Evolutionary conservation across 2,888 invertebrate species (phyloP), one percentile per base, ranked within the genome.

Genomic region (Drosophila neutralis): DNA sequence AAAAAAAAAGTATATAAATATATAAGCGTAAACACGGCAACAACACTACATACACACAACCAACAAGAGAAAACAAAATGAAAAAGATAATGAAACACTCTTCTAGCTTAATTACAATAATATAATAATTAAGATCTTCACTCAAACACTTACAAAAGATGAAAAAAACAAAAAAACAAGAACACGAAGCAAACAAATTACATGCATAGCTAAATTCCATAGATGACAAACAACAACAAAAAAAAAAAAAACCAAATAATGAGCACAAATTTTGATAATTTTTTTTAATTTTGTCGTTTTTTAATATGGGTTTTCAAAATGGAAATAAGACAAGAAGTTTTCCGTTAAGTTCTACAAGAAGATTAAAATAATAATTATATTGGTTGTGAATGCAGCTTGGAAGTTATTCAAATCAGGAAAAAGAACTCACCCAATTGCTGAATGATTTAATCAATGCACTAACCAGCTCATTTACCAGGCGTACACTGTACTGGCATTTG

Each of bases 51-150:
- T 27, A 61, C 42, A 73, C 56, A 63, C 40, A 53, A 70, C 64
- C 64, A 65, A 56, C 57, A 57, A 69, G 33, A 35, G 21, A 45
- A 24, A 42, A 62, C 24, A 36, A 60, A 76, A 78, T 51, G 35
- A 53, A 59, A 63, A 70, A 66, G 48, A 61, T 24, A 58, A 51
- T 10, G 2, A 49, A 65, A 70, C 78, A 80, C 78, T 76, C 72
- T 82, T 84, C 85, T 84, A 84, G 84, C 86, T 85, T 85, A 84
- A 89, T 84, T 89, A 82, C 84, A 84, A 87, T 87, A 84, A 89
- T 84, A 82, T 63, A 77, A 56, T 63, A 74, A 53, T 77, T 84
- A 84, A 87, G 90, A 82, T 53, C 68, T 84, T 84, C 90, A 89
- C 90, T 87, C 76, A 66, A 73, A 76, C 69, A 78, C 63, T 58